Percentiles rank a stretch among this genome's conserved stretches.
Conservation (phyloP, 64 coral and sea anemone genomes). For the Astreopora myriophthalma region DNA sequence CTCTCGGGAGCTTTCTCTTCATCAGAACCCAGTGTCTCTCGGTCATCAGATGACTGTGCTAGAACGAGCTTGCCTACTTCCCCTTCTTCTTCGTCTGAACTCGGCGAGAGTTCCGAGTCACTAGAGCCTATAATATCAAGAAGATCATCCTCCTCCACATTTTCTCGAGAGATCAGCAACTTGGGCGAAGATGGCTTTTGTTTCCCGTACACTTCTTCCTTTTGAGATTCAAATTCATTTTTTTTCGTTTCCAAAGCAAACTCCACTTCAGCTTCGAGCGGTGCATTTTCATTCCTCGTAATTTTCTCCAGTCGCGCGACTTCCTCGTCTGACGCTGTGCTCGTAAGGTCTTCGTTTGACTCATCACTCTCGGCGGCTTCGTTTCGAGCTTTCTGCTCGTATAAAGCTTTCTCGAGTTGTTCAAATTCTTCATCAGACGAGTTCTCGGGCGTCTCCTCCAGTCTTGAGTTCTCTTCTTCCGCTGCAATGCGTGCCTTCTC, state of each 20-base stretch:
- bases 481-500: slow-evolving; percentile 30
- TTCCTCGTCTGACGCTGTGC: slow-evolving; percentile 74
- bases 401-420: slow-evolving; percentile 24
- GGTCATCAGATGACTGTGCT: slow-evolving; percentile 13
- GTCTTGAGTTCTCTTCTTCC: background rate
- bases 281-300: slow-evolving; percentile 36
- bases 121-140: slow-evolving; percentile 60
- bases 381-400: slow-evolving; percentile 10
- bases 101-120: background rate
- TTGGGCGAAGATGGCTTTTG: background rate
- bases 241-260: background rate
- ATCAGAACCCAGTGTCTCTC: slow-evolving; percentile 43
- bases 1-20: slow-evolving; percentile 13
- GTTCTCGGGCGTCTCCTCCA: background rate
- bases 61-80: slow-evolving; percentile 14
- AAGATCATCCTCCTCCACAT: slow-evolving; percentile 48
- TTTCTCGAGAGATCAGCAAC: background rate
- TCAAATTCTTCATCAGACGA: slow-evolving; percentile 30
- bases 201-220: background rate
- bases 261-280: background rate
- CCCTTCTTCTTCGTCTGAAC: background rate
- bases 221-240: background rate
- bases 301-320: slow-evolving; percentile 83
- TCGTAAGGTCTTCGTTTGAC: background rate
- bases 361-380: slow-evolving; percentile 46